Evolutionary conservation across 2,888 invertebrate genomes (phyloP), one percentile per base, ranked within the genome.

Genomic region (Eupithecia insigniata): DNA sequence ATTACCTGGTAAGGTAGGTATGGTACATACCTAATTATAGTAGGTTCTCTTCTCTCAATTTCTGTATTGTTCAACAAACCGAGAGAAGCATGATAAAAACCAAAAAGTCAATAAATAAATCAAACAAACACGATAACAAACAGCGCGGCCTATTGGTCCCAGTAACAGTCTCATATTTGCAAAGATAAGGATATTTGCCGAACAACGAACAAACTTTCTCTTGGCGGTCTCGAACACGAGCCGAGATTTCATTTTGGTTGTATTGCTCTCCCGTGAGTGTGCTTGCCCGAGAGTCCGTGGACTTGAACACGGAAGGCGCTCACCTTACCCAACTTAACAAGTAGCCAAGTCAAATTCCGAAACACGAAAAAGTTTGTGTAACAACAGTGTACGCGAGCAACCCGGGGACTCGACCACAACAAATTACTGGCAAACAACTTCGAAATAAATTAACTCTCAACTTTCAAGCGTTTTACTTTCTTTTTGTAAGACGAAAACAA

Each of bases 371-470:
- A 90, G 87, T 91, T 90, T 83, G 85, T 84, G 85, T 86, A 85
- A 85, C 85, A 87, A 86, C 87, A 87, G 85, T 83, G 83, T 87
- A 85, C 87, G 87, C 87, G 84, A 82, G 84, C 87, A 86, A 88
- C 89, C 90, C 75, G 82, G 86, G 91, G 91, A 91, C 88, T 85
- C 85, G 85, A 88, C 91, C 92, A 87, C 92, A 92, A 91, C 92
- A 92, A 92, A 92, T 92, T 92, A 92, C 92, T 88, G 88, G 88
- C 91, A 91, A 93, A 93, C 92, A 92, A 93, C 92, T 92, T 92
- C 87, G 85, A 92, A 92, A 92, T 92, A 92, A 93, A 93, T 93
- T 92, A 92, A 91, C 91, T 92, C 91, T 87, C 92, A 89, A 92
- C 91, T 92, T 92, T 91, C 87, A 89, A 92, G 88, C 90, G 90